Conservation (phyloP, 2,888 invertebrate species). For the Dione vanillae region DNA sequence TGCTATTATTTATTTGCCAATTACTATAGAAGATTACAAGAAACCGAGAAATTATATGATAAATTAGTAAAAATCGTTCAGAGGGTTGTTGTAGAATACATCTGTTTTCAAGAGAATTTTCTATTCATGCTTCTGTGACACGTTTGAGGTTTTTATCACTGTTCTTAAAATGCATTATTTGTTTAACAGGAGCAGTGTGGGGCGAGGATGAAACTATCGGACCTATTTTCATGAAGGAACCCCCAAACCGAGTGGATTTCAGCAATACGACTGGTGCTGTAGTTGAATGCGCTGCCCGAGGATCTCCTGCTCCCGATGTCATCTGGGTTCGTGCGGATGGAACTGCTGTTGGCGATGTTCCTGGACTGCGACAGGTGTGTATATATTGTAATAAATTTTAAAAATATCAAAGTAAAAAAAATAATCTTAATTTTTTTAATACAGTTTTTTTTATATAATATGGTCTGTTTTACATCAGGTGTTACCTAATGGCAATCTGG, state of each 20-base stretch:
- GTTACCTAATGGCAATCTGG: constrained; percentile 95
- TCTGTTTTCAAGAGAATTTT: too few relatives aligned
- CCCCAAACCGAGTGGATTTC: constrained; percentile 95
- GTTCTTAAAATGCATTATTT: constrained; percentile 26
- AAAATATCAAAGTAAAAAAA: too few relatives aligned
- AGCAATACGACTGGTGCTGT: constrained; percentile 97
- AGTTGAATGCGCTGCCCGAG: constrained; percentile 95
- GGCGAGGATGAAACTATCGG: constrained; percentile 92
- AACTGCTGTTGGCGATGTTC: constrained; percentile 95
- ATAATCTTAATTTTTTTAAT: too few relatives aligned
- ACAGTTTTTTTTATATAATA: not conserved
- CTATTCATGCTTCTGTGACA: too few relatives aligned
- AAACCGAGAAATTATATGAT: too few relatives aligned
- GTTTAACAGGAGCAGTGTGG: constrained; percentile 72
- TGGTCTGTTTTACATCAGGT: constrained; percentile 77
- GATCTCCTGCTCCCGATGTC: constrained; percentile 95
- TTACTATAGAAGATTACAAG: too few relatives aligned
- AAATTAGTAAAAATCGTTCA: too few relatives aligned
- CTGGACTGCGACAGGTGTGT: constrained; percentile 91
- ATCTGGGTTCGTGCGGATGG: constrained; percentile 97
- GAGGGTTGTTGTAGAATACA: too few relatives aligned
- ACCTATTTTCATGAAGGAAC: constrained; percentile 96
- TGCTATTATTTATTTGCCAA: too few relatives aligned
- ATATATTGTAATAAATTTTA: too few relatives aligned
- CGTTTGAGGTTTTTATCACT: too few relatives aligned